phyloP scores from a whole-genome alignment of 1,140 invertebrate species.

The Paralvinella palmiformis region DNA sequence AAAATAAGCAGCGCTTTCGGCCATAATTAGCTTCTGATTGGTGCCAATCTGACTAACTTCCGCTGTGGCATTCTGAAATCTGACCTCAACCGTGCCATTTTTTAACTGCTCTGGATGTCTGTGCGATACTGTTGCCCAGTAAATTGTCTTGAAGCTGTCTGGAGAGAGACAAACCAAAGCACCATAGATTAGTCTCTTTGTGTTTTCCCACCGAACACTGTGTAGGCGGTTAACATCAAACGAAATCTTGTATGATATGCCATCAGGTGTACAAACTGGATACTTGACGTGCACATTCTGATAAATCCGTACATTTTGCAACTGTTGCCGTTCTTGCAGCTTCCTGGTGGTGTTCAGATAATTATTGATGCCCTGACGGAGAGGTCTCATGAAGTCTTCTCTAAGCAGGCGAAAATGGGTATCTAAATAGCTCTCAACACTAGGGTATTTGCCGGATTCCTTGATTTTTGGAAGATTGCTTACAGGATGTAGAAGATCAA shows the following conservation, averaged over 20 bases:
- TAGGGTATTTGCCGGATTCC: constrained; percentile 55
- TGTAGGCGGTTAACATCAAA: constrained; percentile 33
- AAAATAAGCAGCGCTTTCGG: constrained; percentile 54
- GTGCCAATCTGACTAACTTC: neutral
- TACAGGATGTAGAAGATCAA: constrained; percentile 19
- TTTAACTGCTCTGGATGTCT: constrained; percentile 46
- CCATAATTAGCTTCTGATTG: constrained; percentile 30
- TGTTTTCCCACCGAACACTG: constrained; percentile 40
- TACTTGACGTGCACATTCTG: constrained; percentile 15
- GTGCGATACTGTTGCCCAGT: constrained; percentile 62
- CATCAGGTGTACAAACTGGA: constrained; percentile 4
- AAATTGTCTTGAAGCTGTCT: constrained; percentile 62
- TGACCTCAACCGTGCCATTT: constrained; percentile 43
- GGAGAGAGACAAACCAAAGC: constrained; percentile 65
- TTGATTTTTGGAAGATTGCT: constrained; percentile 58
- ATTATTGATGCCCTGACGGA: constrained; percentile 36
- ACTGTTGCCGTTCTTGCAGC: neutral
- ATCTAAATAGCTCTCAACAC: constrained; percentile 65
- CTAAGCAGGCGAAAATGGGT: constrained; percentile 66
- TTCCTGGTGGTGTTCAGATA: constrained; percentile 22
- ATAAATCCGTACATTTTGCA: constrained; percentile 19
- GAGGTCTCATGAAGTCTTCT: constrained; percentile 56
- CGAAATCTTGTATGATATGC: constrained; percentile 26
- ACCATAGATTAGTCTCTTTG: constrained; percentile 64
- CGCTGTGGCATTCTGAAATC: neutral